These are phyloP conservation scores for Irena cyanogastra DNA, from an alignment of 2,113 vertebrate species.

Conservation along the genomic window DNA sequence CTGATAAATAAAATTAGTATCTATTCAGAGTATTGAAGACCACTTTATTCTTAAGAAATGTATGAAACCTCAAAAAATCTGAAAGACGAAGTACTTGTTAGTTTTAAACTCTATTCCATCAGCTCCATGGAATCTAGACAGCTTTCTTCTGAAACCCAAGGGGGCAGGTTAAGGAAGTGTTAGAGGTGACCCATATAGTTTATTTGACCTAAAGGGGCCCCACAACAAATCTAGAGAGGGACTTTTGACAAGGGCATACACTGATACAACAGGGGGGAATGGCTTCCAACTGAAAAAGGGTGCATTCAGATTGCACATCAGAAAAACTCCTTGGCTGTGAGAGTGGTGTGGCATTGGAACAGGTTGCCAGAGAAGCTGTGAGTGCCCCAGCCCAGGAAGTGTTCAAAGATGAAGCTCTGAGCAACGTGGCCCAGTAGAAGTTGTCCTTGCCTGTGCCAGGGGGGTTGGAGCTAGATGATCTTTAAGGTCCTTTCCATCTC, in stretches of 20 bases:
- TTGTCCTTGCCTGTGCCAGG: not conserved
- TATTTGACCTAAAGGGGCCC: not conserved
- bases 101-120: not conserved
- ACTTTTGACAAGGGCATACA: not conserved
- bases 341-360: not conserved
- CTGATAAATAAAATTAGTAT: not conserved
- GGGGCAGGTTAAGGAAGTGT: not conserved
- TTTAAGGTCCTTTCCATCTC: not conserved
- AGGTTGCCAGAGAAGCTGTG: not conserved
- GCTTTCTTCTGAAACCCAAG: not conserved
- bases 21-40: not conserved
- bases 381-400: not conserved
- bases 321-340: not conserved
- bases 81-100: not conserved
- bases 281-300: not conserved
- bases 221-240: not conserved
- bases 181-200: not conserved
- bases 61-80: not conserved
- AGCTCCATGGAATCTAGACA: not conserved
- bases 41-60: not conserved
- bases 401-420: not conserved
- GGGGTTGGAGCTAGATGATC: not conserved
- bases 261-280: not conserved
- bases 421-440: not conserved
- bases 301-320: rapidly evolving